These are phyloP conservation scores for Acropora yongei DNA, from an alignment of 64 coral and sea anemone species.

Conservation along the genomic window DNA sequence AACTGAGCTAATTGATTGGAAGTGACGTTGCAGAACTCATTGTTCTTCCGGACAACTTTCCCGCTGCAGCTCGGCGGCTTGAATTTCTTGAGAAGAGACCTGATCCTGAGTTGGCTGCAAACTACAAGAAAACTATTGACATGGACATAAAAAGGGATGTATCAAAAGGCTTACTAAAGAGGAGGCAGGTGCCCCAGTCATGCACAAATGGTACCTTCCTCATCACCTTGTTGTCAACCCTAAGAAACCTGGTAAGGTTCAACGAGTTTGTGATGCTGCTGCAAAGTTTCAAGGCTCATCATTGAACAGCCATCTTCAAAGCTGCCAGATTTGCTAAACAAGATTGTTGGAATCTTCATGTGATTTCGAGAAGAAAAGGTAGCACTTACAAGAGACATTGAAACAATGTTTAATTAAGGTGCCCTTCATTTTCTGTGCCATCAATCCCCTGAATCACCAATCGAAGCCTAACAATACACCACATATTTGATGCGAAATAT, in stretches of 20 bases:
- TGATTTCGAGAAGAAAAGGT: too few relatives aligned
- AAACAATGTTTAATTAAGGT: too few relatives aligned
- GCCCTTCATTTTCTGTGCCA: too few relatives aligned
- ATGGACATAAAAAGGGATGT: slow-evolving; percentile 14
- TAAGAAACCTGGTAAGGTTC: slow-evolving; percentile 23
- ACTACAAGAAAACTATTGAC: slow-evolving; percentile 29
- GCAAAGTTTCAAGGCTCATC: slow-evolving; percentile 40
- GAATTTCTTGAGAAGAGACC: slow-evolving; percentile 27
- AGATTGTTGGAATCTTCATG: too few relatives aligned
- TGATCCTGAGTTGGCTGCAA: background rate
- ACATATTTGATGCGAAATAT: too few relatives aligned
- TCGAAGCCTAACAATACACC: too few relatives aligned
- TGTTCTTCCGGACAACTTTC: slow-evolving; percentile 19
- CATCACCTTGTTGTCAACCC: slow-evolving; percentile 8
- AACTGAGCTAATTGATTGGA: background rate
- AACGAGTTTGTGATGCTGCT: slow-evolving; percentile 38
- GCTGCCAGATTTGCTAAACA: background rate
- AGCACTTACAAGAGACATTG: too few relatives aligned
- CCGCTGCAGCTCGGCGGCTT: background rate
- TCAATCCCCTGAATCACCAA: too few relatives aligned
- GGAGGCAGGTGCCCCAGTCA: background rate
- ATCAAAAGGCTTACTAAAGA: slow-evolving; percentile 4
- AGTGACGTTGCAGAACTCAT: slow-evolving; percentile 38
- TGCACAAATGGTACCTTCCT: slow-evolving; percentile 28
- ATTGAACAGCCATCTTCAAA: slow-evolving; percentile 28